A percentile compares a stretch with the other conserved stretches of the same genome.
These are phyloP conservation scores for Nesometra sesokonis DNA, from an alignment of 35 echinoderm and acorn worm species.

Conservation along the genomic window DNA sequence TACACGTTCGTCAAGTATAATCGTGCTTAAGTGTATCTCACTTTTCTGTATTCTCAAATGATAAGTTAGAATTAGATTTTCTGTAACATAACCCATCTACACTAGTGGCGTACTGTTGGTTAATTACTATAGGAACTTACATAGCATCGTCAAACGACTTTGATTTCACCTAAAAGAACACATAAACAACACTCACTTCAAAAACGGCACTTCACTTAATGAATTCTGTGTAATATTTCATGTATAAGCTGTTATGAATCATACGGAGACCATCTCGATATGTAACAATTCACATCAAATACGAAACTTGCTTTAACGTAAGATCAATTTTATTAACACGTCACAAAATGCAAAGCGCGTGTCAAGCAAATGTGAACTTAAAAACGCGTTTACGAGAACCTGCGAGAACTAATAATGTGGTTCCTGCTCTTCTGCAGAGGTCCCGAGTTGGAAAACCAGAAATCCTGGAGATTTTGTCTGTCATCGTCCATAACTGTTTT, in stretches of 20 bases:
- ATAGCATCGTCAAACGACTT: neutral
- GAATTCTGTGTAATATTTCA: neutral
- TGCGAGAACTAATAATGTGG: too few species aligned
- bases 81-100: neutral
- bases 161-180: neutral
- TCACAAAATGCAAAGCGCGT: neutral
- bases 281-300: neutral
- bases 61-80: neutral
- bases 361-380: too few species aligned
- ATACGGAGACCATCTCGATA: neutral
- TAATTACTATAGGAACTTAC: neutral
- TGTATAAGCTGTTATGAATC: neutral
- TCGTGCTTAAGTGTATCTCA: too few species aligned
- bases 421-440: too few species aligned
- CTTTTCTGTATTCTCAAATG: too few species aligned
- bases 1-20: too few species aligned
- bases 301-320: too few species aligned
- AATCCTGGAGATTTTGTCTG: too few species aligned
- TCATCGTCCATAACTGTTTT: too few species aligned
- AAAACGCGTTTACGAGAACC: too few species aligned
- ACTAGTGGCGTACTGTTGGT: neutral
- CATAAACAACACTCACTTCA: neutral
- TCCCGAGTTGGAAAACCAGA: too few species aligned
- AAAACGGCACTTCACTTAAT: neutral
- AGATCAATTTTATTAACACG: neutral